Base-by-base conservation (phyloP, 2,113 vertebrate genomes). In the Anas platyrhynchos region DNA sequence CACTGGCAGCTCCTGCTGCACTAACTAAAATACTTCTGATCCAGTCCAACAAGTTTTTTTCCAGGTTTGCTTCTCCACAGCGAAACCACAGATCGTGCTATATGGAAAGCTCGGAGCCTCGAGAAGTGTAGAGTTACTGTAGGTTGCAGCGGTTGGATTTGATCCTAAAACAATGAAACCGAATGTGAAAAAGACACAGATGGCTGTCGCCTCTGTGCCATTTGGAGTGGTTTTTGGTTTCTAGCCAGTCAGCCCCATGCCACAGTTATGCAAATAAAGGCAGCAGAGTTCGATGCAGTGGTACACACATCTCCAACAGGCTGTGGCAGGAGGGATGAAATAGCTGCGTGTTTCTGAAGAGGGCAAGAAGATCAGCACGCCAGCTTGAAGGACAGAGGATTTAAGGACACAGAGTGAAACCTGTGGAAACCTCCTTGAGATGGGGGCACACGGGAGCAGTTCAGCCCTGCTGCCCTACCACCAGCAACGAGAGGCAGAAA, bases 91-190 rank as follows among this genome's bases (percentile, higher is more conserved):
- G 94, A 69, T 38, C 4, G 38, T 72, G 84, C 91, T 91, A 38
- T 75, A 68, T 27, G 79, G 92, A 91, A 89, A 92, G 83, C 91
- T 94, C 54, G 25, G 86, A 91, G 95, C 75, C 79, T 78, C 23
- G 73, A 13, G 11, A 94, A 89, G 94, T 94, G 75, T 96, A 77
- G 76, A 94, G 89, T 96, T 96, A 96, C 96, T 91, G 71, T 48
- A 96, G 94, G 91, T 91, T 91, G 85, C 94, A 92, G 87, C 0
- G 11, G 76, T 93, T 97, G 96, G 96, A 95, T 94, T 92, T 74
- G 85, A 74, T 93, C 96, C 96, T 96, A 96, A 96, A 96, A 94
- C 91, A 96, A 94, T 93, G 87, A 96, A 96, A 83, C 59, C 1
- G 17, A 97, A 94, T 14, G 85, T 89, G 95, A 93, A 92, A 95